These are phyloP conservation scores for Glaucidium brasilianum DNA, from an alignment of 2,113 vertebrate species.

Conservation along the genomic window DNA sequence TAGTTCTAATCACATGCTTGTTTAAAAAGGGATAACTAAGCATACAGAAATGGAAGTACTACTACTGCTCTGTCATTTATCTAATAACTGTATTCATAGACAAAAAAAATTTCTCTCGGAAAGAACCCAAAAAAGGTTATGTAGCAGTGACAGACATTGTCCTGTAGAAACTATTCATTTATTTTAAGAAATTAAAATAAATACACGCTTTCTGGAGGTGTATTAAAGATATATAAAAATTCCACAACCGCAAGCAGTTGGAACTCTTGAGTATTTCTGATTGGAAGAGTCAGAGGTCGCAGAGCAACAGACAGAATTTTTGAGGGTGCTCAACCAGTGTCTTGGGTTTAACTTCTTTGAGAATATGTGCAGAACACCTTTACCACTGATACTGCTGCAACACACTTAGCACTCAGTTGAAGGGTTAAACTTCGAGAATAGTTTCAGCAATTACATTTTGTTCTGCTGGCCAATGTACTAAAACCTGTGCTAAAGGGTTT, in stretches of 20 bases:
- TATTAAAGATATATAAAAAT: neutral
- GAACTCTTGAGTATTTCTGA: neutral
- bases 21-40: neutral
- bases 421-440: neutral
- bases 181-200: neutral
- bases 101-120: neutral
- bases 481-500: neutral
- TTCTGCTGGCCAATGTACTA: neutral
- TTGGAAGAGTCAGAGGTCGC: neutral
- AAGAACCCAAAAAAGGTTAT: neutral
- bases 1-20: neutral
- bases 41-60: neutral
- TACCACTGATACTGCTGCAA: neutral
- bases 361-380: neutral
- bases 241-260: fast-evolving
- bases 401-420: neutral
- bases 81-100: neutral
- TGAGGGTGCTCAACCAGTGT: neutral
- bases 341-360: neutral
- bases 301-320: neutral
- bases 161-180: neutral
- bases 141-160: neutral
- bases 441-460: neutral
- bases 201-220: neutral
- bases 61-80: neutral